Base-by-base conservation (phyloP, 1,140 invertebrate genomes). In the Drosophila guanche region DNA sequence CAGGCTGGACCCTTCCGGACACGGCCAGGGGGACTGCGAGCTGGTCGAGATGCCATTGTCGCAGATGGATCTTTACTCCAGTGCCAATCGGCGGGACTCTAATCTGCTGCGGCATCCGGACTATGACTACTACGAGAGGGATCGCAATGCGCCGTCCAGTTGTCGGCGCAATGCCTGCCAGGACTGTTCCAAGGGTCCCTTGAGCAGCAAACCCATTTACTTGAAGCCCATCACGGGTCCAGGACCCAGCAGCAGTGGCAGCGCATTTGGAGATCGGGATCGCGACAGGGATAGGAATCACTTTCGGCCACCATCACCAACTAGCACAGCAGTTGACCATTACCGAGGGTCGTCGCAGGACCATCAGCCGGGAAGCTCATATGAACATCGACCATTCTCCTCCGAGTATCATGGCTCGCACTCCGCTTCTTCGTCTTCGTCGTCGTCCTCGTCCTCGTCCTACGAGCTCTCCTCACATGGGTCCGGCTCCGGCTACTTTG, bases 91-190 rank as follows among this genome's bases (percentile, higher is more conserved):
- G 3, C 69, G 91, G 12, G 91, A 91, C 42, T 57, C 86, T 33
- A 91, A 91, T 56, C 43, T 91, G 16, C 55, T 92, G 0, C 91
- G 92, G 27, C 95, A 96, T 90, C 93, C 94, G 12, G 94, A 95
- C 37, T 96, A 95, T 69, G 95, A 96, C 89, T 96, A 95, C 77
- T 96, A 95, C 78, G 95, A 96, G 69, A 92, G 94, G 16, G 95
- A 96, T 89, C 90, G 94, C 48, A 95, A 94, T 79, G 89, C 90
- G 7, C 78, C 86, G 0, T 81, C 81, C 16, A 92, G 92, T 61
- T 93, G 93, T 63, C 68, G 92, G 2, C 68, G 84, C 0, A 81
- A 70, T 52, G 52, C 66, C 8, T 91, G 90, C 48, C 79, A 79
- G 56, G 90, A 91, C 46, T 91, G 91, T 55, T 78, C 70, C 51